Evolutionary conservation across 2,797 vertebrate species (phyloP), one percentile per base, ranked within the genome.

Genomic region (Urosaurus nigricauda): DNA sequence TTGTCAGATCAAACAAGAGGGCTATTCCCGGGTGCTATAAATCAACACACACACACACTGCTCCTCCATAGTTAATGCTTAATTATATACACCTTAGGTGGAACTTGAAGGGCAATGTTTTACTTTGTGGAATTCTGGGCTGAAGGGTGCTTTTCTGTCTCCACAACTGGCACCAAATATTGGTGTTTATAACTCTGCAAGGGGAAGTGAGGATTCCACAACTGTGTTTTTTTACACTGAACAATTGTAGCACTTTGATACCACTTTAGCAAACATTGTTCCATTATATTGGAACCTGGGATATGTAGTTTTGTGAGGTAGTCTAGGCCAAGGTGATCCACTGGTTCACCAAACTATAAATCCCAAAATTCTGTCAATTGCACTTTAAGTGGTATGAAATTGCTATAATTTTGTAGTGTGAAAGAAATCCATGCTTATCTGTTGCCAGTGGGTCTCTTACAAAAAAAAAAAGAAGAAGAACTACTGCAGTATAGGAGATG

Each of bases 1-100:
- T 92, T 93, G 93, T 88, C 92, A 93, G 89, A 89, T 91, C 82
- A 92, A 90, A 92, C 85, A 88, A 78, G 19, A 74, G 73, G 84
- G 73, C 0, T 0, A 58, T 86, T 91, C 84, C 0, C 0, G 89
- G 89, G 35, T 91, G 88, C 87, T 80, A 29, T 80, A 93, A 90
- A 92, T 68, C 91, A 90, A 89, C 89, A 16, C n/a, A 51, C 47
- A 51, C 47, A 51, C 47, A 51, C 47, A 51, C 32, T 32, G 26
- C 65, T 90, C 88, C 90, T 63, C 79, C 60, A 35, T 78, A 83
- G 87, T 32, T 89, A 92, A 77, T 0, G 0, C 43, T 89, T 87
- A 84, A 93, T 90, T 89, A 92, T 89, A 90, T 79, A 93, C 75
- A 26, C 56, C 83, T 65, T 0, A 71, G 60, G 53, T 74, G 81